These are phyloP conservation scores for Poicephalus meyeri DNA, from an alignment of 2,113 vertebrate genomes.

Conservation along the genomic window DNA sequence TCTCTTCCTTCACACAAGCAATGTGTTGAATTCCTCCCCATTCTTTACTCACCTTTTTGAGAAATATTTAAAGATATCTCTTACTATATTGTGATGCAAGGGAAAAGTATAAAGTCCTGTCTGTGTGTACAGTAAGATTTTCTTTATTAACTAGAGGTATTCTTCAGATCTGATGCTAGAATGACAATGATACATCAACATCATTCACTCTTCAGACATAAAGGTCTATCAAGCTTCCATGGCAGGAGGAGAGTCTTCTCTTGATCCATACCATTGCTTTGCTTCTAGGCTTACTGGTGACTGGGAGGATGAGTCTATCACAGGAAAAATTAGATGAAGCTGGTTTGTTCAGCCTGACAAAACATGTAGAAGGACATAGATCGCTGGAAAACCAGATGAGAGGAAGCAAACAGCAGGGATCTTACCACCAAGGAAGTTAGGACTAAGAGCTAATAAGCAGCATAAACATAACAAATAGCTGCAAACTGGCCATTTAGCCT, in stretches of 20 bases:
- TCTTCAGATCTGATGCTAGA: neutral
- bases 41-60: neutral
- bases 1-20: neutral
- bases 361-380: neutral
- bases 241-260: neutral
- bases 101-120: neutral
- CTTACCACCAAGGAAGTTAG: neutral
- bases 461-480: neutral
- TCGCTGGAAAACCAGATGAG: neutral
- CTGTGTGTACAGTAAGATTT: neutral
- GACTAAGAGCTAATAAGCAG: neutral
- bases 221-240: neutral
- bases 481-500: neutral
- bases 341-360: neutral
- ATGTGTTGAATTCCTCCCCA: neutral
- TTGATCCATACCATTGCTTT: neutral
- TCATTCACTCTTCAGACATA: neutral
- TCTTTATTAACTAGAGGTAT: neutral
- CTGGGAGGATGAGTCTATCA: neutral
- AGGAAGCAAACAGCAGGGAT: rapidly evolving
- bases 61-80: neutral
- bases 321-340: neutral
- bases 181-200: neutral
- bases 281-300: neutral
- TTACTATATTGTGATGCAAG: neutral